Conservation (phyloP, 2,113 vertebrate species). For the Lepisosteus osseus region DNA sequence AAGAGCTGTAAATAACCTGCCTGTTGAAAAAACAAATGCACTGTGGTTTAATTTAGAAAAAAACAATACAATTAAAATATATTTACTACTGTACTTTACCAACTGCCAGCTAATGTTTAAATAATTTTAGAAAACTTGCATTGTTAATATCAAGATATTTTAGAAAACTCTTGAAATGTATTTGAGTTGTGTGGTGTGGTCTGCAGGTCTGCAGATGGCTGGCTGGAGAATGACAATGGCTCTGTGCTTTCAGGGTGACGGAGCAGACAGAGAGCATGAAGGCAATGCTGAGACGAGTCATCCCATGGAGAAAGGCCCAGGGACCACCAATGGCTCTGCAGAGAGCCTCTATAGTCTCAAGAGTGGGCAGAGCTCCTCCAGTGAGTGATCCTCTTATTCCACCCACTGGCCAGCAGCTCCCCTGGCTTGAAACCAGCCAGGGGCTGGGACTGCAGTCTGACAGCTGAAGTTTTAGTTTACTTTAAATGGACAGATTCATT, state of each 20-base stretch:
- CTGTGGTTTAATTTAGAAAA: too few relatives aligned
- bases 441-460: too few relatives aligned
- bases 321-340: slow-evolving; percentile 73
- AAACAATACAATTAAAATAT: too few relatives aligned
- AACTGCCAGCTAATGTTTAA: too few relatives aligned
- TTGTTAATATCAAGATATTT: too few relatives aligned
- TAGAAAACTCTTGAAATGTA: too few relatives aligned
- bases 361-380: slow-evolving; percentile 83
- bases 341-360: slow-evolving; percentile 84
- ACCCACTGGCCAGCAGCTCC: neutral
- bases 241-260: slow-evolving; percentile 58
- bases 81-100: too few relatives aligned
- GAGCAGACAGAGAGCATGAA: slow-evolving; percentile 46
- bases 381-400: slow-evolving; percentile 64
- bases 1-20: too few relatives aligned
- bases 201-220: neutral
- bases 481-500: too few relatives aligned
- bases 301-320: slow-evolving; percentile 51
- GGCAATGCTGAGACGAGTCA: slow-evolving; percentile 52
- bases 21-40: too few relatives aligned
- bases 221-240: neutral
- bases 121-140: too few relatives aligned
- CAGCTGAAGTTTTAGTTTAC: too few relatives aligned
- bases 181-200: neutral
- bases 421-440: neutral